Evolutionary conservation across 1,140 invertebrate species (phyloP).

Genomic region (Anoplophora glabripennis): DNA sequence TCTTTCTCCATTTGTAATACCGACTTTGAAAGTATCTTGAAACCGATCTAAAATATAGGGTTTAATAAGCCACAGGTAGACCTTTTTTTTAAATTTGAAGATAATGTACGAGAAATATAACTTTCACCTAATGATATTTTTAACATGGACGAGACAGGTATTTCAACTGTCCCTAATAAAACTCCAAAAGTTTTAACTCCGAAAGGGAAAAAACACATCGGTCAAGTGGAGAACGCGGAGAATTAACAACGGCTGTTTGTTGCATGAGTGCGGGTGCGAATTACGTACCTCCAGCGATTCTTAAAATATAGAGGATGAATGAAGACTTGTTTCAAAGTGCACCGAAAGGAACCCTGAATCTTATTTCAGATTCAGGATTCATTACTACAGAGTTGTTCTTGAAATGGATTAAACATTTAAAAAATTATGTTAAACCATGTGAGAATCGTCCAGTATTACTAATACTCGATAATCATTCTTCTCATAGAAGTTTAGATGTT

Average conservation of each 20-base stretch:
- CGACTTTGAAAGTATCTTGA: too few relatives aligned
- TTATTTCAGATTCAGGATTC: neutral
- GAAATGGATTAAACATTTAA: conserved; percentile 43
- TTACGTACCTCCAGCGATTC: conserved; percentile 34
- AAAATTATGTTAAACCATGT: conserved; percentile 38
- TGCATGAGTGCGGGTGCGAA: conserved; percentile 40
- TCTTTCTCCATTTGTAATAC: too few relatives aligned
- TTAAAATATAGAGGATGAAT: conserved; percentile 39
- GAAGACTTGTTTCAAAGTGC: conserved; percentile 5
- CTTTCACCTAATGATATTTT: conserved; percentile 38
- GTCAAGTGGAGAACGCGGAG: conserved; percentile 47
- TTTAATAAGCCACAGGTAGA: too few relatives aligned
- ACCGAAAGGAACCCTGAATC: conserved; percentile 2
- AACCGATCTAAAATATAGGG: too few relatives aligned
- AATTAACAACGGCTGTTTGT: conserved; percentile 40
- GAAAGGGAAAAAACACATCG: conserved; percentile 43
- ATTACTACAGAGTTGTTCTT: conserved; percentile 23
- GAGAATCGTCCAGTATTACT: conserved; percentile 42
- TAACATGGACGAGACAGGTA: conserved; percentile 50
- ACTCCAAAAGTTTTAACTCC: conserved; percentile 40
- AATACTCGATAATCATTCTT: conserved; percentile 48
- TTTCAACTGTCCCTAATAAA: conserved; percentile 48
- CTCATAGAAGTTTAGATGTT: conserved; percentile 33
- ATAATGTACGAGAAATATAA: conserved; percentile 13
- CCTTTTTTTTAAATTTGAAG: too few relatives aligned